Conservation (phyloP, 2,888 invertebrate species). For the Dioctria linearis region DNA sequence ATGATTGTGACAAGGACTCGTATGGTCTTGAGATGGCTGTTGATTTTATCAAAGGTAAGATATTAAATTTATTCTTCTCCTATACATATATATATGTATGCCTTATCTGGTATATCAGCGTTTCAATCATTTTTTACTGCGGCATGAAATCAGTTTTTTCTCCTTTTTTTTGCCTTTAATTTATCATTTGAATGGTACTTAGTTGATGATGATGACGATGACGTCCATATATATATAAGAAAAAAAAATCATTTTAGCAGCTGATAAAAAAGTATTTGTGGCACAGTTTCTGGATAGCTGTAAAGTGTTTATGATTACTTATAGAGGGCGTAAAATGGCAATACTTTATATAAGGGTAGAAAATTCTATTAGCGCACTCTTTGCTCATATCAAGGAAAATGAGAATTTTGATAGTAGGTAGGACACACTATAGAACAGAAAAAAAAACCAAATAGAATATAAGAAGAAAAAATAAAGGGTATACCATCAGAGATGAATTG, state of each 20-base stretch:
- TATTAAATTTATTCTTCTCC: conserved; percentile 5
- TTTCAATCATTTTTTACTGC: conserved; percentile 9
- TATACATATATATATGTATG: background rate
- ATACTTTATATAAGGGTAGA: conserved; percentile 10
- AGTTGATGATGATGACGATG: background rate
- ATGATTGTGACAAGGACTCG: conserved; percentile 94
- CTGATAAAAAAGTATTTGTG: conserved; percentile 25
- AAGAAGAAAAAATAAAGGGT: background rate
- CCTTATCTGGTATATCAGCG: background rate
- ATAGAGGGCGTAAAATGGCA: background rate
- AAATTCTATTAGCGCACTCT: conserved; percentile 27
- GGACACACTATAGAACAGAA: background rate
- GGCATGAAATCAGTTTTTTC: background rate
- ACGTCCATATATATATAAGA: background rate
- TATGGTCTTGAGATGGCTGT: conserved; percentile 94
- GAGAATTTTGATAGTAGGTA: too few relatives aligned
- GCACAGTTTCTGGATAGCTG: conserved; percentile 6
- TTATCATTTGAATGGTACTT: conserved; percentile 30
- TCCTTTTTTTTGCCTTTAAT: conserved; percentile 36
- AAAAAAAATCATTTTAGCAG: conserved; percentile 11
- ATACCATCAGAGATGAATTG: background rate
- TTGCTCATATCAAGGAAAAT: background rate
- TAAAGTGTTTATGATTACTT: conserved; percentile 43
- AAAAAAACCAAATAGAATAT: background rate
- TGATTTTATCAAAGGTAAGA: conserved; percentile 91